phyloP scores from a whole-genome alignment of 2,797 vertebrate species.

The Melanogrammus aeglefinus region DNA sequence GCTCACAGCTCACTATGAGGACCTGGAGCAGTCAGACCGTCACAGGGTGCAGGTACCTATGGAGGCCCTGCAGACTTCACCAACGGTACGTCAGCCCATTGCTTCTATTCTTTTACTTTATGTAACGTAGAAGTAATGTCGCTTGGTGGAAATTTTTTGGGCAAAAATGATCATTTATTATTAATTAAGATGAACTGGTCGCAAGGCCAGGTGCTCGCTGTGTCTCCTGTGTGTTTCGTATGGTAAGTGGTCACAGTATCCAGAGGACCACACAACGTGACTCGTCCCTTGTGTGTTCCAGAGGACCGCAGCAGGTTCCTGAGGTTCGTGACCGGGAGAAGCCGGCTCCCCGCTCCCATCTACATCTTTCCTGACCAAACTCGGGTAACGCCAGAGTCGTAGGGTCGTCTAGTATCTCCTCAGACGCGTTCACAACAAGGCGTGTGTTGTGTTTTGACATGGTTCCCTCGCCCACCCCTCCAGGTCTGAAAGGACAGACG shows the following conservation, averaged over 20 bases:
- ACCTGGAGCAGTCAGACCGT: constrained; percentile 87
- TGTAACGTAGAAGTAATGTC: neutral
- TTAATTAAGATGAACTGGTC: neutral
- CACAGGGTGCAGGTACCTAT: constrained; percentile 91
- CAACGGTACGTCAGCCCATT: constrained; percentile 76
- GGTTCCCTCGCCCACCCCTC: neutral
- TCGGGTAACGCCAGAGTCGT: constrained; percentile 72
- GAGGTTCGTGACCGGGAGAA: constrained; percentile 95
- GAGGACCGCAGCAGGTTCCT: constrained; percentile 98
- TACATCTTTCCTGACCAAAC: constrained; percentile 95
- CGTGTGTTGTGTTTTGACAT: constrained; percentile 10
- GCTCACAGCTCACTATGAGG: constrained; percentile 86
- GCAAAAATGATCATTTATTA: neutral
- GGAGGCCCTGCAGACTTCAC: constrained; percentile 96
- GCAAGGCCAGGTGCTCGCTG: too few species aligned
- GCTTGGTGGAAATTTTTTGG: too few species aligned
- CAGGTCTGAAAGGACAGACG: constrained; percentile 90
- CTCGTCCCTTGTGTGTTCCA: constrained; percentile 56
- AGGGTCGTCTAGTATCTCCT: neutral
- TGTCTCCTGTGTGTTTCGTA: too few species aligned
- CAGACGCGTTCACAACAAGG: neutral
- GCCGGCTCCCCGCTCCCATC: constrained; percentile 94
- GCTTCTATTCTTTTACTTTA: neutral
- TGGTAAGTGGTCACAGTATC: neutral
- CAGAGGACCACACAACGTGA: neutral